Base-by-base conservation (phyloP, 2,888 invertebrate genomes). In the Synanthedon andrenaeformis region DNA sequence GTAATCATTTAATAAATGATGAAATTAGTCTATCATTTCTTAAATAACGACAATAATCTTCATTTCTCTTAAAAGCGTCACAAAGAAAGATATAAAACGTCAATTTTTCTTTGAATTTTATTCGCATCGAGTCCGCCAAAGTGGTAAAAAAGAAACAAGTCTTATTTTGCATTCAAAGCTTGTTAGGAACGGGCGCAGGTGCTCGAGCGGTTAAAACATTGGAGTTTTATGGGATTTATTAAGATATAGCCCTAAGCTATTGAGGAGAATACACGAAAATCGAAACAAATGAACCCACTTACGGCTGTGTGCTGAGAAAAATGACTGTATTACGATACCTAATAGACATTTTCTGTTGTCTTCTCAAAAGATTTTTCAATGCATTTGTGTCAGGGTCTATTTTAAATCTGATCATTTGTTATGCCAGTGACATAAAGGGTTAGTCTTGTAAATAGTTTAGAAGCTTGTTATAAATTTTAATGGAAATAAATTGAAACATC, bases 101-200 rank as follows among this genome's bases (percentile, higher is more conserved):
- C 78, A 77, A 78, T 81, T 77, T 79, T 76, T 70, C 69, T 73
- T 79, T 74, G 71, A 76, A 76, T 79, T 81, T 76, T 72, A 81
- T 82, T 79, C 76, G 76, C 74, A 78, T 77, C 72, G 70, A 72
- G 79, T 72, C 70, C 74, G 65, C 66, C 77, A 83, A 83, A 85
- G 82, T 84, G 84, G 80, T 82, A 84, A 79, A 83, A 86, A 85
- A 85, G 85, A 84, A 84, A 85, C 84, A 84, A 80, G 81, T 74
- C 79, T 80, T 79, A 85, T 84, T 84, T 81, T 75, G 76, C 79
- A 86, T 86, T 86, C 84, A 84, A 81, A 84, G 80, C 82, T 78
- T 75, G 79, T 68, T 59, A 57, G 62, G 61, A 69, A 73, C 76
- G 79, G 78, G 76, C 76, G 76, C 86, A 86, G 86, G 86, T 86